Evolutionary conservation across 2,888 invertebrate species (phyloP), one percentile per base, ranked within the genome.

Genomic region (Caenorhabditis panamensis): DNA sequence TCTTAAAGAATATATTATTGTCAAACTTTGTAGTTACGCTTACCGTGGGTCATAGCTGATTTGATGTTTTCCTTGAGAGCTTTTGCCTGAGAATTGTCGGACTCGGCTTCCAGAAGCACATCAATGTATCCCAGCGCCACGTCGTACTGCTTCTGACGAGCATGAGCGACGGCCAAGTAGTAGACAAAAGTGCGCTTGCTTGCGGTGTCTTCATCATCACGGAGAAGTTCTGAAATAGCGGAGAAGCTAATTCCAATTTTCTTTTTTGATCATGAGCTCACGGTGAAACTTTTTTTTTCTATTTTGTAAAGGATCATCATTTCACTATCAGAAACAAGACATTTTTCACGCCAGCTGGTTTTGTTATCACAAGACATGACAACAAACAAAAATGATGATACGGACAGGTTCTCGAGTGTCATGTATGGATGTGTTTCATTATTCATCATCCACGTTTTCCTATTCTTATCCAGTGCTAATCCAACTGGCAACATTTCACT

Each of bases 171-270:
- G 5, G 97, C 95, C 91, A 98, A 93, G 92, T 96, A 98, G 93
- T 95, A 98, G 67, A 98, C 93, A 92, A 96, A 97, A 92, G 98
- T 97, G 82, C 97, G 93, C 91, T 95, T 95, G 62, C 95, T 95
- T 13, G 87, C 77, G 62, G 82, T 86, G 54, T 92, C 92, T 6
- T 95, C 95, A 88, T 95, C 94, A 73, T 91, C 88, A 28, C 90
- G 87, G 67, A 92, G 91, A 20, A 93, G 88, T 79, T 92, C 93
- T 93, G 61, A 68, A 87, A 18, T 5, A 47, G 18, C n/a, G 3
- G 13, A 41, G 9, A n/a, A n/a, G n/a, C n/a, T n/a, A n/a, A n/a
- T n/a, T n/a, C n/a, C n/a, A n/a, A n/a, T n/a, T n/a, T n/a, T n/a
- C n/a, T n/a, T n/a, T n/a, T n/a, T n/a, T n/a, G n/a, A n/a, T n/a